These are phyloP conservation scores for Drosophila limbata DNA, from an alignment of 2,888 invertebrate genomes.

Conservation along the genomic window DNA sequence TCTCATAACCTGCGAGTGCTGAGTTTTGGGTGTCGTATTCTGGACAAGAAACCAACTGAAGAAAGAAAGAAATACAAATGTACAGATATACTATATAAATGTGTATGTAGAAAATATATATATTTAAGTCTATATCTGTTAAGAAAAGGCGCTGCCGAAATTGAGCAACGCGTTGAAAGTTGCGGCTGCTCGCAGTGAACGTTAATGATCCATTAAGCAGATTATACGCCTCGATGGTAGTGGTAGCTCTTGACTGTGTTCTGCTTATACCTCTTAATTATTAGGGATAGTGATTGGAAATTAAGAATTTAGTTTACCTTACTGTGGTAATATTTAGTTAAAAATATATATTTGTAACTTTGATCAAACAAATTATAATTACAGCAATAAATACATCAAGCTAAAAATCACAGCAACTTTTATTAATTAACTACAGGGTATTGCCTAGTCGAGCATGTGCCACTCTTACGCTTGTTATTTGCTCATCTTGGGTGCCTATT, in stretches of 20 bases:
- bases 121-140: conserved; percentile 26
- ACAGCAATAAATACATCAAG: not conserved
- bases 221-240: conserved; percentile 65
- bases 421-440: conserved; percentile 13
- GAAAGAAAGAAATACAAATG: conserved; percentile 16
- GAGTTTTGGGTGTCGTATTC: conserved; percentile 43
- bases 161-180: conserved; percentile 63
- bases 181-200: conserved; percentile 60
- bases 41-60: conserved; percentile 5
- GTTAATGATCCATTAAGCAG: conserved; percentile 81
- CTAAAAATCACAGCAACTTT: not conserved
- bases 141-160: conserved; percentile 58
- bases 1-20: conserved; percentile 38
- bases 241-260: conserved; percentile 25
- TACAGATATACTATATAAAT: conserved; percentile 6
- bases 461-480: conserved; percentile 13
- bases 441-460: conserved; percentile 11
- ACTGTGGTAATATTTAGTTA: too few relatives aligned
- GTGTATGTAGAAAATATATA: not conserved
- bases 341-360: too few relatives aligned
- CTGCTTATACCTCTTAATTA: conserved; percentile 25
- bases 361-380: not conserved
- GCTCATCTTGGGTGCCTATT: conserved; percentile 24
- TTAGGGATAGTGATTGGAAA: too few relatives aligned
- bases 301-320: too few relatives aligned